phyloP scores from a whole-genome alignment of 2,113 vertebrate species.

The Apus apus region DNA sequence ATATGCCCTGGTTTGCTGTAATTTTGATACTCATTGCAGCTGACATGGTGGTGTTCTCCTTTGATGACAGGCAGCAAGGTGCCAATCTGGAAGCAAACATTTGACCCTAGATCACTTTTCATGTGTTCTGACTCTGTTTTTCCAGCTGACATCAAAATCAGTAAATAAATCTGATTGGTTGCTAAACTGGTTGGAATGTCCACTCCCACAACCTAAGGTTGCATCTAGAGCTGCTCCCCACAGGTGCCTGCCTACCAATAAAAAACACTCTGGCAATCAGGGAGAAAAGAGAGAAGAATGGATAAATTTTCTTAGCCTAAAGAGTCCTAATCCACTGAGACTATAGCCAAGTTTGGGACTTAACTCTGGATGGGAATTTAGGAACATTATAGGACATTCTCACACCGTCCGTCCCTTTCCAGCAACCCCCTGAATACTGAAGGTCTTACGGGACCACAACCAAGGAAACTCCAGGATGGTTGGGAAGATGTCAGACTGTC shows the following conservation, averaged over 20 bases:
- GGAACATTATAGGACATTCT: neutral
- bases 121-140: neutral
- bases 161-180: neutral
- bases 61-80: neutral
- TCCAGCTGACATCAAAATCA: neutral
- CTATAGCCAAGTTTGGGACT: neutral
- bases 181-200: rapidly evolving
- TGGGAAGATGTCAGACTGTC: neutral
- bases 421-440: neutral
- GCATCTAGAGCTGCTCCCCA: neutral
- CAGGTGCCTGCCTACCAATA: neutral
- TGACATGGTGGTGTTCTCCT: neutral
- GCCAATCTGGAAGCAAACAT: neutral
- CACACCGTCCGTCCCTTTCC: neutral
- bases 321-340: neutral
- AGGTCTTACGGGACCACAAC: neutral
- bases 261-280: neutral
- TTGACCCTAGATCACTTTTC: neutral
- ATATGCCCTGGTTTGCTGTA: neutral
- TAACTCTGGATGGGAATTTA: neutral
- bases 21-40: neutral
- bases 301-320: neutral
- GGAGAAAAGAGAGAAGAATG: neutral
- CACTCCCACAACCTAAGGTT: neutral
- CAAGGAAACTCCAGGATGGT: neutral